These are phyloP conservation scores for Procambarus clarkii DNA, from an alignment of 1,140 invertebrate genomes.

Conservation along the genomic window DNA sequence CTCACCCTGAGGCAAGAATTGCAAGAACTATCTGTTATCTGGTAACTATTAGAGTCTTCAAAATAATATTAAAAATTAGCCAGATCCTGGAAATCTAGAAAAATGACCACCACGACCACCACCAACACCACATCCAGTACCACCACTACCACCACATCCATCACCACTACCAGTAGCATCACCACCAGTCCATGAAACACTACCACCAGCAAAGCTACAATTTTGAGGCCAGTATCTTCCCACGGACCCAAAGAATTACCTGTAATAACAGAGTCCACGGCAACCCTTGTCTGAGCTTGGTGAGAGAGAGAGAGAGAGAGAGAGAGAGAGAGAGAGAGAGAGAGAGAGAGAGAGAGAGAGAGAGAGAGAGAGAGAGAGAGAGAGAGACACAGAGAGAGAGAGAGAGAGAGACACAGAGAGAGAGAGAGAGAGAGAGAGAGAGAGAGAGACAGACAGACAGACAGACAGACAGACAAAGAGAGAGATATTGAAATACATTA, in stretches of 20 bases:
- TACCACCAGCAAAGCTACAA: conserved; percentile 7
- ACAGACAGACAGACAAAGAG: too few species aligned
- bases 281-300: neutral
- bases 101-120: too few species aligned
- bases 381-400: conserved; percentile 24
- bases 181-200: neutral
- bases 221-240: neutral
- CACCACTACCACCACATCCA: neutral
- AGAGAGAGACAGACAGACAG: too few species aligned
- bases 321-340: conserved; percentile 46
- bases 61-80: too few species aligned
- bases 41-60: too few species aligned
- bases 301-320: conserved; percentile 30
- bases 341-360: conserved; percentile 50
- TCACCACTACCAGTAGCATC: neutral
- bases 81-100: too few species aligned
- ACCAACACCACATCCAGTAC: too few species aligned
- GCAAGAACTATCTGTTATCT: too few species aligned
- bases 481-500: too few species aligned
- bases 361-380: conserved; percentile 50
- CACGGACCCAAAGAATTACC: neutral
- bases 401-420: conserved; percentile 43
- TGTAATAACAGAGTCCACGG: neutral
- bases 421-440: too few species aligned
- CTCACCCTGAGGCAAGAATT: too few species aligned